Evolutionary conservation across 2,888 invertebrate genomes (phyloP), one percentile per base, ranked within the genome.

Genomic region (Drosophila parthenogenetica): DNA sequence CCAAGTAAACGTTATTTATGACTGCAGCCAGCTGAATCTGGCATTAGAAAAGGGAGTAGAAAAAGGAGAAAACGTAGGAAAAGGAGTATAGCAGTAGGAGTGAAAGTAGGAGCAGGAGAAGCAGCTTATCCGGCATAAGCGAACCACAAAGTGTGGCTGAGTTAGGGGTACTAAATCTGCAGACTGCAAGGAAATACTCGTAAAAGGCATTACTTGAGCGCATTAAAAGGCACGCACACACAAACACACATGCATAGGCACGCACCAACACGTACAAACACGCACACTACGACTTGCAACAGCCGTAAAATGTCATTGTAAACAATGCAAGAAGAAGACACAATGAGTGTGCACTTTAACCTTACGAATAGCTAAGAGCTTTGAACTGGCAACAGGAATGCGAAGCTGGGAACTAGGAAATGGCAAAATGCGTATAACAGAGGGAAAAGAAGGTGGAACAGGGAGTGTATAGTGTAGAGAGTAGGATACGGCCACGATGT

Each of bases 1-100:
- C 37, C 25, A 61, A 59, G 84, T 81, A 88, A 87, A 81, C 83
- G 77, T 89, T 90, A 90, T 89, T 89, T 88, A 90, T 87, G 84
- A 69, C 79, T 84, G 79, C 75, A 73, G 65, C 58, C 66, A 69
- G 68, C 57, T 49, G 62, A 29, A 66, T 45, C 51, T 62, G 73
- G 50, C 49, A 69, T 42, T 39, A 49, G 42, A 35, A 13, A 35
- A 35, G 35, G 13, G 35, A 35, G 35, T 35, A 35, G 35, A 13
- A 11, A 10, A 10, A 2, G 11, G 32, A 13, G 35, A 1, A 35
- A 3, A 11, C 42, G 39, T 8, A 29, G 29, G 29, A 29, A 35
- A 13, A 35, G 13, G 35, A 35, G 35, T 11, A 5, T 29, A 35
- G 2, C 10, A 13, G 13, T 11, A 13, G 13, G 35, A 11, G 11